A percentile compares a stretch with the other conserved stretches of the same genome.
Evolutionary conservation across 2,888 invertebrate species (phyloP).

Genomic region (Altica lythri): DNA sequence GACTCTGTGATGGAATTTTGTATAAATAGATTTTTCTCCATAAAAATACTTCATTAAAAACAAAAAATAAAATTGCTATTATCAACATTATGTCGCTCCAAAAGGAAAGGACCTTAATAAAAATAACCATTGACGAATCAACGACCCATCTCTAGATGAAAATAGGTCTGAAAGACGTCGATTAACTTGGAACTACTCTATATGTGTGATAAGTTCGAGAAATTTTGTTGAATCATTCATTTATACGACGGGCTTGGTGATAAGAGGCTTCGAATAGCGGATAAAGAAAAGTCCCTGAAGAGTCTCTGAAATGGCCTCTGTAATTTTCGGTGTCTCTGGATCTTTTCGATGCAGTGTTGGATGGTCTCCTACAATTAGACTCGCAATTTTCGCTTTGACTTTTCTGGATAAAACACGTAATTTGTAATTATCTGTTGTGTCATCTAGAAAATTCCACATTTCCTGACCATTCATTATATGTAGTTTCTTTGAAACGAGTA

Average conservation of each 20-base stretch:
- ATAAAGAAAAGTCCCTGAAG: constrained; percentile 32
- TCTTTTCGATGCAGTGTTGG: constrained; percentile 19
- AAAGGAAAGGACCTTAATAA: constrained; percentile 1
- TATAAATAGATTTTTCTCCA: too few relatives aligned
- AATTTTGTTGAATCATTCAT: constrained; percentile 46
- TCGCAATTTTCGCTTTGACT: constrained; percentile 8
- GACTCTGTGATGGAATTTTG: too few relatives aligned
- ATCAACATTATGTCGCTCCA: too few relatives aligned
- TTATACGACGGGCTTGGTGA: constrained; percentile 41
- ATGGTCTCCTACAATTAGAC: constrained; percentile 11
- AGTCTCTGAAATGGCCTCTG: constrained; percentile 23
- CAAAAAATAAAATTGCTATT: too few relatives aligned
- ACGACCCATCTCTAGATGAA: constrained; percentile 21
- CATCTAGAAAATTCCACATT: neutral
- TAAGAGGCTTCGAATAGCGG: constrained; percentile 32
- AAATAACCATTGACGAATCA: constrained; percentile 10
- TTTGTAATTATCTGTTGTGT: constrained; percentile 18
- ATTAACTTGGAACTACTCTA: constrained; percentile 40
- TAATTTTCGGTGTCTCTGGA: constrained; percentile 27
- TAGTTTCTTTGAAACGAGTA: neutral
- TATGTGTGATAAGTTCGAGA: constrained; percentile 40
- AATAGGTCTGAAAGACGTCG: constrained; percentile 35
- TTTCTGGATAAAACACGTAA: constrained; percentile 11
- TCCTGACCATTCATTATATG: neutral
- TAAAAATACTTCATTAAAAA: too few relatives aligned